phyloP scores from a whole-genome alignment of 2,797 vertebrate species.

The Garrulus glandarius region DNA sequence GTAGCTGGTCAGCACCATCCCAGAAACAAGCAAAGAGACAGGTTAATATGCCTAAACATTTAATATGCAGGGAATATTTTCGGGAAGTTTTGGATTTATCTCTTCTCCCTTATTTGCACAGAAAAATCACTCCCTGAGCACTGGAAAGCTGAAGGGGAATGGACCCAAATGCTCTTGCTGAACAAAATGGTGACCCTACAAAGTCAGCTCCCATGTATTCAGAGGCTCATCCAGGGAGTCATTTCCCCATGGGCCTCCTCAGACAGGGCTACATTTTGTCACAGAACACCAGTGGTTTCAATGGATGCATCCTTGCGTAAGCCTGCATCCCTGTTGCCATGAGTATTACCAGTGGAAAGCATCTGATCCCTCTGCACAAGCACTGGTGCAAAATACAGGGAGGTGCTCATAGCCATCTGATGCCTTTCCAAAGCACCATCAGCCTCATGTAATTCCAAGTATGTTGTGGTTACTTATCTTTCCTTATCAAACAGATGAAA shows the following conservation, averaged over 20 bases:
- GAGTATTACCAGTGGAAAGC: not conserved
- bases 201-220: not conserved
- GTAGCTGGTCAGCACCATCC: not conserved
- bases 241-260: rapidly evolving
- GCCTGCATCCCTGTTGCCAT: not conserved
- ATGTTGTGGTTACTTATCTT: not conserved
- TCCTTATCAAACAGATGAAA: not conserved
- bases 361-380: not conserved
- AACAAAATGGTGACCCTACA: not conserved
- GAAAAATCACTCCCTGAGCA: not conserved
- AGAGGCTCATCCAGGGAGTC: not conserved
- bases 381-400: not conserved
- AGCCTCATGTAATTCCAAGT: not conserved
- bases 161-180: not conserved
- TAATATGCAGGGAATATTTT: not conserved
- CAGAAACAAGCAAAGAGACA: not conserved
- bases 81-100: not conserved
- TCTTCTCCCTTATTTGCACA: not conserved
- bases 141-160: not conserved
- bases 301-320: not conserved
- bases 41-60: not conserved
- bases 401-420: not conserved
- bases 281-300: not conserved
- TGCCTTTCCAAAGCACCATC: not conserved
- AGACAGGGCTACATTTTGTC: not conserved